phyloP scores from a whole-genome alignment of 2,888 invertebrate genomes.

The Apamea sordens region DNA sequence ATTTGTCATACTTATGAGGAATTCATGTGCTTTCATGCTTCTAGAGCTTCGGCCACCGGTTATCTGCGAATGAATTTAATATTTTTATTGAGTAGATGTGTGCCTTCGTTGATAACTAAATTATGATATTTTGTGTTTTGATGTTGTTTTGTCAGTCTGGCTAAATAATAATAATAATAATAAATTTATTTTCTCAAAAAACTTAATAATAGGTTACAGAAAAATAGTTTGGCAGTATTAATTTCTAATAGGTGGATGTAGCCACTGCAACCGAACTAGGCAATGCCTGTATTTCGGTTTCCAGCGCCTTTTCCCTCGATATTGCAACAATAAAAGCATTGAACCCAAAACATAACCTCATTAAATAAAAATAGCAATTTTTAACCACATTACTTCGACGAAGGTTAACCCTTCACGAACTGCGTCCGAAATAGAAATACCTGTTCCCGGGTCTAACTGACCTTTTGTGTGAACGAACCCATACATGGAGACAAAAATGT shows the following conservation, averaged over 20 bases:
- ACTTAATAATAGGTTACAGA: too few relatives aligned
- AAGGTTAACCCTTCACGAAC: constrained; percentile 16
- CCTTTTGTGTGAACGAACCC: constrained; percentile 36
- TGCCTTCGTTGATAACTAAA: neutral
- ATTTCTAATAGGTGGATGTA: too few relatives aligned
- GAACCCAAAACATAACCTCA: neutral
- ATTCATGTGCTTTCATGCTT: neutral
- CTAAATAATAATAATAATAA: too few relatives aligned
- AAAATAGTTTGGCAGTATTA: too few relatives aligned
- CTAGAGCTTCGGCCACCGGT: too few relatives aligned
- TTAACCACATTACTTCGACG: constrained; percentile 1
- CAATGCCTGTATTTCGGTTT: too few relatives aligned
- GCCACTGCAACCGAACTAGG: too few relatives aligned
- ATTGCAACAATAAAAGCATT: neutral
- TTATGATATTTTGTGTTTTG: neutral
- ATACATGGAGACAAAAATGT: constrained; percentile 27
- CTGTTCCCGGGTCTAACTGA: constrained; percentile 25
- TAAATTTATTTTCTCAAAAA: too few relatives aligned
- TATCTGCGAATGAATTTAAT: too few relatives aligned
- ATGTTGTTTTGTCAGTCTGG: neutral
- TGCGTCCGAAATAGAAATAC: constrained; percentile 45
- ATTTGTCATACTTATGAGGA: neutral
- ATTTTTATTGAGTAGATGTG: neutral
- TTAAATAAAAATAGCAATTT: neutral
- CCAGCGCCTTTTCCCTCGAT: too few relatives aligned